Conservation (phyloP, 1,140 invertebrate species). For the Drosophila parabipectinata region DNA sequence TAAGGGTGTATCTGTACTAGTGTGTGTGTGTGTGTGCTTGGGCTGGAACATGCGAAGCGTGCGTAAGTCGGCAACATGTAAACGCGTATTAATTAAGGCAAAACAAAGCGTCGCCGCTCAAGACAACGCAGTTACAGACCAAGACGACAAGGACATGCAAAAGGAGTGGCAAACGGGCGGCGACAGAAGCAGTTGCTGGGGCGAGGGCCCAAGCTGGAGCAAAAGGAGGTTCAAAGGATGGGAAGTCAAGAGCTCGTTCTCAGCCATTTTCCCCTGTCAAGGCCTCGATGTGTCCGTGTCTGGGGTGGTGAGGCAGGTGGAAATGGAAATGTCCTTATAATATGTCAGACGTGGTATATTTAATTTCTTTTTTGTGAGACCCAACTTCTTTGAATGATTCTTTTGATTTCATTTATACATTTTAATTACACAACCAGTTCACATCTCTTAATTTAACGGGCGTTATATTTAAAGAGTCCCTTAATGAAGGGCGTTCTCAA, state of each 20-base stretch:
- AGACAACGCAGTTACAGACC: conserved; percentile 23
- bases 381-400: conserved; percentile 26
- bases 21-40: conserved; percentile 4
- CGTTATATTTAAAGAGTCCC: conserved; percentile 33
- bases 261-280: conserved; percentile 36
- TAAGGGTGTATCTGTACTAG: not conserved
- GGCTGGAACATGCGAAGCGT: conserved; percentile 48
- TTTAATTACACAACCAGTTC: conserved; percentile 46
- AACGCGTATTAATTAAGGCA: conserved; percentile 76
- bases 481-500: conserved; percentile 16
- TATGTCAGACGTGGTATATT: conserved; percentile 62
- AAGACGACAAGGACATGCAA: conserved; percentile 48
- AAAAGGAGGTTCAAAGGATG: not conserved
- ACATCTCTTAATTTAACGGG: conserved; percentile 15
- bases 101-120: conserved; percentile 62
- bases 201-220: not conserved
- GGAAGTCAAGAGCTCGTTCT: conserved; percentile 46
- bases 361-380: conserved; percentile 54
- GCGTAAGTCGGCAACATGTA: conserved; percentile 62
- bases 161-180: conserved; percentile 29
- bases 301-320: not conserved
- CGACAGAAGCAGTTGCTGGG: not conserved
- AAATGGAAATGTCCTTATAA: conserved; percentile 66
- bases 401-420: conserved; percentile 39
- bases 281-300: conserved; percentile 15